phyloP scores from a whole-genome alignment of 2,888 invertebrate genomes.

The Athalia circularis region DNA sequence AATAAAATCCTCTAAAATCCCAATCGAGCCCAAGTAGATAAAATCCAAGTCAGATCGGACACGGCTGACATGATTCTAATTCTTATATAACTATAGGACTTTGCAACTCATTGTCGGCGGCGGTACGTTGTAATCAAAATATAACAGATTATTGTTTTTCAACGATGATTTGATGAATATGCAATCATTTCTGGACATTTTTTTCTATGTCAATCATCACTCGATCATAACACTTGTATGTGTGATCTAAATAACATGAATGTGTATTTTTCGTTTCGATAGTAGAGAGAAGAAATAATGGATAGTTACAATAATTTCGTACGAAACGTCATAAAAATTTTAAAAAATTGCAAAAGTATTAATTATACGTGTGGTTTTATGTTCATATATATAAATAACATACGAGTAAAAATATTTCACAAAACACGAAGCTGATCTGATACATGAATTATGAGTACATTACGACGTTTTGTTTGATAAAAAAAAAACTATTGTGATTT shows the following conservation, averaged over 20 bases:
- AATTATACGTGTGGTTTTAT: too few relatives aligned
- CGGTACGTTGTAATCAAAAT: constrained; percentile 6
- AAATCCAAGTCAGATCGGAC: too few relatives aligned
- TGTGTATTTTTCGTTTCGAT: too few relatives aligned
- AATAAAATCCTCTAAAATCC: background rate
- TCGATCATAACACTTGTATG: background rate
- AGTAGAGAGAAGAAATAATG: too few relatives aligned
- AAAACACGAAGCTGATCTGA: background rate
- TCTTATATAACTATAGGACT: background rate
- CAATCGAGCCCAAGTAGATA: background rate
- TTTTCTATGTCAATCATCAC: constrained; percentile 21
- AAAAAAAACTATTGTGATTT: constrained; percentile 27
- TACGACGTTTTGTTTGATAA: constrained; percentile 25
- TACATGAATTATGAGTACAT: constrained; percentile 11
- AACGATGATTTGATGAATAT: constrained; percentile 7
- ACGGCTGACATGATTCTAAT: too few relatives aligned
- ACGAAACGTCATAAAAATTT: too few relatives aligned
- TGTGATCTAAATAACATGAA: too few relatives aligned
- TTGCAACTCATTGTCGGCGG: background rate
- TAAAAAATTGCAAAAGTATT: too few relatives aligned
- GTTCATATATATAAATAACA: too few relatives aligned
- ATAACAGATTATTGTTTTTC: constrained; percentile 24
- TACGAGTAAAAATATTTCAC: too few relatives aligned
- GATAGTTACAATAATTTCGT: too few relatives aligned
- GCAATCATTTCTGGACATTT: constrained; percentile 5